Conservation (phyloP, 2,888 invertebrate genomes). For the Lutraria lutraria region DNA sequence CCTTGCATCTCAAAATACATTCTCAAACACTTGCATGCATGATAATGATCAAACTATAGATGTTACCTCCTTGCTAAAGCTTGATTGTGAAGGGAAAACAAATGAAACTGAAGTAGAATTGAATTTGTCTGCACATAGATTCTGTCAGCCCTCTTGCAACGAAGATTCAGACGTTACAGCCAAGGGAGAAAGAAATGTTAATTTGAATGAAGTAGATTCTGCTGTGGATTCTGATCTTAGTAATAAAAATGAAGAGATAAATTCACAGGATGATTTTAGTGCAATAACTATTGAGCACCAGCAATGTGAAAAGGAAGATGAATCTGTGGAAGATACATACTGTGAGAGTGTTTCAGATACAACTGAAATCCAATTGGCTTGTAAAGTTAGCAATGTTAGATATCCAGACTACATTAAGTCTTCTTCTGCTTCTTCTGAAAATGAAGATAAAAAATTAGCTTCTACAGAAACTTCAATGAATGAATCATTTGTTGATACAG, state of each 20-base stretch:
- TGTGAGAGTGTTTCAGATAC: neutral
- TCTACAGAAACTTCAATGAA: neutral
- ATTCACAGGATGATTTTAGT: neutral
- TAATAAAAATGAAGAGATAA: neutral
- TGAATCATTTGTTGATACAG: neutral
- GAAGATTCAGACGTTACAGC: neutral
- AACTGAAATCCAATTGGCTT: neutral
- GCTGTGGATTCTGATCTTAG: neutral
- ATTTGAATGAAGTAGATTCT: neutral
- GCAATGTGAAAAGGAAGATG: neutral
- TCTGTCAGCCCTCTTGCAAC: neutral
- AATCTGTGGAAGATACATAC: neutral
- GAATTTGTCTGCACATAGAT: neutral
- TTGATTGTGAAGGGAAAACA: neutral
- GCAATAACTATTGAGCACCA: neutral
- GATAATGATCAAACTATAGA: neutral
- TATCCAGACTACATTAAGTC: neutral
- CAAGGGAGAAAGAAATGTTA: neutral
- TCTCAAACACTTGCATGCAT: neutral
- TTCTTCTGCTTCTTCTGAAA: neutral
- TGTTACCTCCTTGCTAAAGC: neutral
- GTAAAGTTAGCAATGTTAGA: neutral
- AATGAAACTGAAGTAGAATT: neutral
- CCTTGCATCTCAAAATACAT: conserved; percentile 22
- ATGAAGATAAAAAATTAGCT: neutral